Percentiles rank a stretch among this genome's conserved stretches.
Conservation (phyloP, 2,113 vertebrate genomes). For the Lophochroa leadbeateri region DNA sequence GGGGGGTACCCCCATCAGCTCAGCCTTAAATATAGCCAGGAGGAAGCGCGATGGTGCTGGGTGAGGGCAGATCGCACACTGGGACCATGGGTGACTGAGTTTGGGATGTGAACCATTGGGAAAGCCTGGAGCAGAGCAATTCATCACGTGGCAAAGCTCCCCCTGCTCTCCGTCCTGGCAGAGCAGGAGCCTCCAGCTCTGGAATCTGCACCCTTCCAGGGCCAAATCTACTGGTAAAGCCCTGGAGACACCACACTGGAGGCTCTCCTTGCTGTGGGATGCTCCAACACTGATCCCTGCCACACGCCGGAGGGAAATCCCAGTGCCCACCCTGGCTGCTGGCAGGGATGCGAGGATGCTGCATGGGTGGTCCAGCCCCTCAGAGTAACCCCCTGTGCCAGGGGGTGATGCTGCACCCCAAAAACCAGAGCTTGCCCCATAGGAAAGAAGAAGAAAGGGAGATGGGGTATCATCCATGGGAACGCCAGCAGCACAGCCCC, state of each 20-base stretch:
- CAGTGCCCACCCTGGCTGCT: not conserved
- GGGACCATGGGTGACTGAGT: fast-evolving
- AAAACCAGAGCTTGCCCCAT: not conserved
- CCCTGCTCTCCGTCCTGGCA: not conserved
- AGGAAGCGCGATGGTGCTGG: fast-evolving
- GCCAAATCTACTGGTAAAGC: not conserved
- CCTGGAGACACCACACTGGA: fast-evolving
- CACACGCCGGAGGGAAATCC: not conserved
- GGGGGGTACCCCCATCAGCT: fast-evolving
- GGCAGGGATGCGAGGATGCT: not conserved
- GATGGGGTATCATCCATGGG: not conserved
- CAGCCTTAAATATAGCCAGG: fast-evolving
- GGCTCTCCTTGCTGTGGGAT: not conserved
- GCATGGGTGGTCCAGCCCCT: conserved; percentile 20
- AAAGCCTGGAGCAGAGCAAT: not conserved
- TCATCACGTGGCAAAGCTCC: fast-evolving
- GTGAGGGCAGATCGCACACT: fast-evolving
- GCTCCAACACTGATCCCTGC: fast-evolving
- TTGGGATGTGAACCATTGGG: not conserved
- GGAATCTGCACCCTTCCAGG: not conserved
- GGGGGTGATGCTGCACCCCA: not conserved
- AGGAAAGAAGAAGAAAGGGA: not conserved
- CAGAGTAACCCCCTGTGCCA: fast-evolving
- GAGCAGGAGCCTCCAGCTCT: not conserved
- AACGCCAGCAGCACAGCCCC: not conserved